These are phyloP conservation scores for Brachionus manjavacas DNA, from an alignment of 1,140 invertebrate species.

Conservation along the genomic window DNA sequence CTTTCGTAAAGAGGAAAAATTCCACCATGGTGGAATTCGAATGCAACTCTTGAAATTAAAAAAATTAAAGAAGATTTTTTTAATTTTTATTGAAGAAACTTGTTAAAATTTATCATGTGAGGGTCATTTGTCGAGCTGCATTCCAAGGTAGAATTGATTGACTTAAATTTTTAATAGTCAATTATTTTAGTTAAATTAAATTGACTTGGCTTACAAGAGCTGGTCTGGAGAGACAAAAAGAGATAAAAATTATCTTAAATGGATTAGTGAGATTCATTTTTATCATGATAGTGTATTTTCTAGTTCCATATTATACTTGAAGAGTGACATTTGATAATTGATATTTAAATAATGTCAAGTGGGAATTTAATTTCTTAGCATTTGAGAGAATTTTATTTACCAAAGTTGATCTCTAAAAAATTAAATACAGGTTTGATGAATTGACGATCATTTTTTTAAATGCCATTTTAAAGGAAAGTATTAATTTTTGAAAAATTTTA, in stretches of 20 bases:
- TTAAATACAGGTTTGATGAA: background rate
- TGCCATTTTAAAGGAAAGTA: too few relatives aligned
- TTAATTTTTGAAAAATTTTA: too few relatives aligned
- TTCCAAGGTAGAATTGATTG: background rate
- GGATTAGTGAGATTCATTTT: background rate
- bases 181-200: background rate
- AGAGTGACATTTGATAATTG: background rate
- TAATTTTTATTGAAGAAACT: background rate
- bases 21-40: background rate
- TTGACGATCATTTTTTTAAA: background rate
- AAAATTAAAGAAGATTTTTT: too few relatives aligned
- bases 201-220: background rate
- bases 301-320: background rate
- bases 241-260: background rate
- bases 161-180: background rate
- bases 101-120: conserved; percentile 22
- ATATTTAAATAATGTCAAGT: background rate
- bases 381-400: background rate
- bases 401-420: background rate
- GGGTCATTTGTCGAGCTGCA: conserved; percentile 23
- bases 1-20: background rate
- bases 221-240: background rate
- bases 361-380: background rate
- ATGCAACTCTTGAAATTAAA: background rate
- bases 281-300: background rate